Conservation (phyloP, 2,797 vertebrate species). For the Hozukius guyotensis region DNA sequence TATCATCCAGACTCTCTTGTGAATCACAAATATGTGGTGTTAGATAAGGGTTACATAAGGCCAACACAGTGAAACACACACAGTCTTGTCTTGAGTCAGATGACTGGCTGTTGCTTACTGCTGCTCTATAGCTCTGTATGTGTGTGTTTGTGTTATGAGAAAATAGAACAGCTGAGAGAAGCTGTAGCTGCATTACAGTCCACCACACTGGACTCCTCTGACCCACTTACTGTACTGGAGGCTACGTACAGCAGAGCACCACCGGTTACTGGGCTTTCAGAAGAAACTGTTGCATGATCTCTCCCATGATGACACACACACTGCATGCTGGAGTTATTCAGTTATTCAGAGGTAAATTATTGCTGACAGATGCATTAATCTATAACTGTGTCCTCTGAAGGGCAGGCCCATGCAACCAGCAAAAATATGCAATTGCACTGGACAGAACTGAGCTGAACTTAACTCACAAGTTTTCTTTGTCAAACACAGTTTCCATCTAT, state of each 20-base stretch:
- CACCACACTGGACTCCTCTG: slow-evolving; percentile 46
- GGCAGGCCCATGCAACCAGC: slow-evolving; percentile 11
- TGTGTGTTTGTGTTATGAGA: slow-evolving; percentile 23
- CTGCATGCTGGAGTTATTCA: not conserved
- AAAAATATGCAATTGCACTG: not conserved
- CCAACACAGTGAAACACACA: slow-evolving; percentile 19
- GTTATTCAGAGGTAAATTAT: slow-evolving; percentile 70
- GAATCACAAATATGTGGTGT: slow-evolving; percentile 23
- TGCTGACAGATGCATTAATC: slow-evolving; percentile 66
- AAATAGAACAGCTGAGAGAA: slow-evolving; percentile 56
- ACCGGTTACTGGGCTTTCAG: slow-evolving; percentile 15
- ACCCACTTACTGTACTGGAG: slow-evolving; percentile 42
- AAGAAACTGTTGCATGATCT: not conserved
- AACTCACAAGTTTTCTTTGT: not conserved
- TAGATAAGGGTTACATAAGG: slow-evolving; percentile 35
- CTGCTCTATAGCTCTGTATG: slow-evolving; percentile 19
- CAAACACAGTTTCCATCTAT: not conserved
- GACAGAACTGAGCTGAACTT: not conserved
- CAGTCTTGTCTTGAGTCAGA: slow-evolving; percentile 53
- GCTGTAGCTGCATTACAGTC: slow-evolving; percentile 1
- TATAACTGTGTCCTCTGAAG: slow-evolving; percentile 60
- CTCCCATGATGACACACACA: not conserved
- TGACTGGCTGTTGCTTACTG: slow-evolving; percentile 49
- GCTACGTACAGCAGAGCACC: not conserved
- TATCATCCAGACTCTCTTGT: not conserved